Evolutionary conservation across 2,113 vertebrate genomes (phyloP).

Genomic region (Corynorhinus townsendii): DNA sequence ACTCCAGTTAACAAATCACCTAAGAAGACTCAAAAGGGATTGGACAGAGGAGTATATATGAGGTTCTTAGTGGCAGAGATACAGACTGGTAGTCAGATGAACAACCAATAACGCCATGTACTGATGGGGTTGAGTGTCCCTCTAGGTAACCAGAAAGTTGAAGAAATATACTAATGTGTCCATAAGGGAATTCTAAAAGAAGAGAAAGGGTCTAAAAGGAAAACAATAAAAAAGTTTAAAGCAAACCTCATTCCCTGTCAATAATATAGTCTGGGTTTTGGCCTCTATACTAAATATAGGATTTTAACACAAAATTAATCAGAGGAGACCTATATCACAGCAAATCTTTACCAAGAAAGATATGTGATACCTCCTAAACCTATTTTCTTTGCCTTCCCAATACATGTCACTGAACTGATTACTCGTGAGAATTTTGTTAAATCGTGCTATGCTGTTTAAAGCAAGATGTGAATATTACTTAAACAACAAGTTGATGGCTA

Average conservation of each 20-base stretch:
- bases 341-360: not conserved
- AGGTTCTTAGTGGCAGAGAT: not conserved
- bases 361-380: not conserved
- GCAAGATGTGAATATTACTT: slow-evolving; percentile 28
- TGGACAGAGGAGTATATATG: not conserved
- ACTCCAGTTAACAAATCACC: not conserved
- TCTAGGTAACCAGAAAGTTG: not conserved
- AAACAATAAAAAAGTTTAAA: not conserved
- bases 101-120: not conserved
- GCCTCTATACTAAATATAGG: not conserved
- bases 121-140: not conserved
- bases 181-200: not conserved
- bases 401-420: not conserved
- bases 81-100: not conserved
- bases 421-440: not conserved
- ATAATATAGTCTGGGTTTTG: not conserved
- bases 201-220: not conserved
- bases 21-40: not conserved
- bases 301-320: not conserved
- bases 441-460: not conserved
- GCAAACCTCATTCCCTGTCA: not conserved
- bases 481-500: slow-evolving; percentile 3
- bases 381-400: not conserved
- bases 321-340: not conserved
- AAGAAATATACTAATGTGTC: not conserved